phyloP scores from a whole-genome alignment of 2,797 vertebrate species.

The Coranthus polyacanthus region DNA sequence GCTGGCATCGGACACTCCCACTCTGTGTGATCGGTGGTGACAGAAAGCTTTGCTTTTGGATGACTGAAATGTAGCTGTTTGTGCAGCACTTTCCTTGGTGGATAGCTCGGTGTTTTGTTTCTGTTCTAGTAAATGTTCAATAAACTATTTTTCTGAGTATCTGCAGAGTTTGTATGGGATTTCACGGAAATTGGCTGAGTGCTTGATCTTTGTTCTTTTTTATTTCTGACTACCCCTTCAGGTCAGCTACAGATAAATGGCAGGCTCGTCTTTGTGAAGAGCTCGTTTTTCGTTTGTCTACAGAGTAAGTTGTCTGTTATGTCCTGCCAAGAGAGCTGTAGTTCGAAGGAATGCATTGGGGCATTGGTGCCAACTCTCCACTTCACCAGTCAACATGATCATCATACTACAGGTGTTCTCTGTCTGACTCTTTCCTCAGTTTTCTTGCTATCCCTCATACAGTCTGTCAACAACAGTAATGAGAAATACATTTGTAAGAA shows the following conservation, averaged over 20 bases:
- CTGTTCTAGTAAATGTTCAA: conserved; percentile 61
- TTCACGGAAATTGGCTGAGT: conserved; percentile 22
- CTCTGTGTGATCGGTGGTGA: conserved; percentile 94
- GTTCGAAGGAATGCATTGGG: conserved; percentile 63
- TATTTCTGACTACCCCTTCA: conserved; percentile 44
- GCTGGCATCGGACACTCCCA: conserved; percentile 95
- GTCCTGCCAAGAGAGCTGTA: conserved; percentile 69
- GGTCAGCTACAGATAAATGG: conserved; percentile 55
- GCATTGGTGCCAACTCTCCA: conserved; percentile 49
- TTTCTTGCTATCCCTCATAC: conserved; percentile 7
- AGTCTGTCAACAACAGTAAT: neutral
- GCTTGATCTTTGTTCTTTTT: conserved; percentile 41
- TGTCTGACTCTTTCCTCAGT: conserved; percentile 10
- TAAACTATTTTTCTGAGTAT: conserved; percentile 78
- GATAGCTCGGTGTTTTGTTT: conserved; percentile 40
- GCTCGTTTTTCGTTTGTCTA: conserved; percentile 52
- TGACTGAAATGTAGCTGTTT: conserved; percentile 92
- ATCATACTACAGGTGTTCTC: conserved; percentile 62
- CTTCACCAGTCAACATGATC: conserved; percentile 51
- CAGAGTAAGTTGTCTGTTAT: conserved; percentile 64
- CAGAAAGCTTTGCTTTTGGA: conserved; percentile 95
- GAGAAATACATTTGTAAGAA: neutral
- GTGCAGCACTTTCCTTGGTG: neutral
- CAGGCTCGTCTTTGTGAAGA: conserved; percentile 32
- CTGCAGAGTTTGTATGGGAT: conserved; percentile 36